Base-by-base conservation (phyloP, 2,888 invertebrate species). In the Tiliacea aurago region DNA sequence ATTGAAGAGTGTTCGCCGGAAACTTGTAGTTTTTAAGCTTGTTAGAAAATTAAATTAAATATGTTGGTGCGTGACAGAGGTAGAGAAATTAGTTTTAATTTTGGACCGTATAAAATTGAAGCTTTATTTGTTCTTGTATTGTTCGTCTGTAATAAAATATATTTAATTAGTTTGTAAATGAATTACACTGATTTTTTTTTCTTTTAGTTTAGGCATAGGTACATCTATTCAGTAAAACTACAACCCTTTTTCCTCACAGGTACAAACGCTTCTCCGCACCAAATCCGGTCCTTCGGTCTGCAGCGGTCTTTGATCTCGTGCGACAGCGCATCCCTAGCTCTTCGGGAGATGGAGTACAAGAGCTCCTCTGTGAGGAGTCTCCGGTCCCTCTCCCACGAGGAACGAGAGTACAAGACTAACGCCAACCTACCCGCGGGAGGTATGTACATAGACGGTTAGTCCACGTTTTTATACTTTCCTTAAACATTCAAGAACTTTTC, bases 241-340 rank as follows among this genome's bases (percentile, higher is more conserved):
- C 28, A 55, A 55, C 6, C 15, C 9, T 55, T 55, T 80, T 62
- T 37, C 18, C 13, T 68, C 63, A 75, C 87, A 97, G 97, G 97
- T 95, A 97, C 97, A 78, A 96, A 97, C 91, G 94, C 89, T 91
- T 96, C 92, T 95, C 97, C 93, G n/a, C 95, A 95, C 97, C 97
- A 98, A 90, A 98, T 98, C 90, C 97, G 98, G 81, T 97, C 98
- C 65, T 96, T 98, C 86, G 98, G 98, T 49, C 95, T 98, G 89
- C 98, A 98, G 90, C 97, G 98, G 85, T 97, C 98, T 69, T 92
- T 94, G 80, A 91, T 95, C 55, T 89, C 89, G 53, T 91, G 90
- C 72, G 91, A 94, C 97, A 97, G 95, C 93, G 97, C 93, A 94
- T 97, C 94, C 15, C 87, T 95, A 73, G 90, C 94, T 4, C 90